Evolutionary conservation across 2,797 vertebrate species (phyloP).

Genomic region (Octomys mimax): DNA sequence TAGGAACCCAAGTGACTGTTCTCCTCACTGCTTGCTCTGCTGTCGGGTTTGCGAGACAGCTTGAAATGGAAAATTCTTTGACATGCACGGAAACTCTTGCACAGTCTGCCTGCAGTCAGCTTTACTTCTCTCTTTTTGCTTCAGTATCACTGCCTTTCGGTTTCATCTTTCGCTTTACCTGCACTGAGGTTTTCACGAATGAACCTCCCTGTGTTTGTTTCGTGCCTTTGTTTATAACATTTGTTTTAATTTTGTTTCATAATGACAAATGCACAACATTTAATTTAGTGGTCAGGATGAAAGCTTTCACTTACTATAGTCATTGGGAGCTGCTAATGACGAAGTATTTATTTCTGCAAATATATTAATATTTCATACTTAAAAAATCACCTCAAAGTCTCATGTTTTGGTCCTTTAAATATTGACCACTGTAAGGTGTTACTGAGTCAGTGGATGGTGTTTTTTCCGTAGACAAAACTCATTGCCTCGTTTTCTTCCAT

Average conservation of each 20-base stretch:
- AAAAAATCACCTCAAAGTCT: neutral
- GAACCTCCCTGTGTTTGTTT: neutral
- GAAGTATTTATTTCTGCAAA: slow-evolving; percentile 20
- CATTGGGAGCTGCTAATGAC: neutral
- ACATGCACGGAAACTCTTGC: neutral
- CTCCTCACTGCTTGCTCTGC: neutral
- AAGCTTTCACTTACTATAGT: slow-evolving; percentile 23
- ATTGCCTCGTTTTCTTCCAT: neutral
- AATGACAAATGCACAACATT: neutral
- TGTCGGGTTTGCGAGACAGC: neutral
- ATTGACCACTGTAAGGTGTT: neutral
- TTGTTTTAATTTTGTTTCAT: neutral
- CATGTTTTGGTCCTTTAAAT: slow-evolving; percentile 12
- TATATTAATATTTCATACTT: neutral
- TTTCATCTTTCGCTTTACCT: neutral
- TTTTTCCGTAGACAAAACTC: neutral
- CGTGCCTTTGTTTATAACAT: slow-evolving; percentile 15
- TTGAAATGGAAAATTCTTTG: neutral
- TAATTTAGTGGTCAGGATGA: neutral
- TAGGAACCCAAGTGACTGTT: neutral
- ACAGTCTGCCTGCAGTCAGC: neutral
- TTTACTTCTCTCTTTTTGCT: neutral
- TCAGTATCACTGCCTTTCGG: neutral
- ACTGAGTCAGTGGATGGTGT: neutral
- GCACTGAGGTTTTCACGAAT: neutral